A percentile compares a stretch with the other conserved stretches of the same genome.
phyloP scores from a whole-genome alignment of 2,888 invertebrate species.

The Lasioglossum lativentre region DNA sequence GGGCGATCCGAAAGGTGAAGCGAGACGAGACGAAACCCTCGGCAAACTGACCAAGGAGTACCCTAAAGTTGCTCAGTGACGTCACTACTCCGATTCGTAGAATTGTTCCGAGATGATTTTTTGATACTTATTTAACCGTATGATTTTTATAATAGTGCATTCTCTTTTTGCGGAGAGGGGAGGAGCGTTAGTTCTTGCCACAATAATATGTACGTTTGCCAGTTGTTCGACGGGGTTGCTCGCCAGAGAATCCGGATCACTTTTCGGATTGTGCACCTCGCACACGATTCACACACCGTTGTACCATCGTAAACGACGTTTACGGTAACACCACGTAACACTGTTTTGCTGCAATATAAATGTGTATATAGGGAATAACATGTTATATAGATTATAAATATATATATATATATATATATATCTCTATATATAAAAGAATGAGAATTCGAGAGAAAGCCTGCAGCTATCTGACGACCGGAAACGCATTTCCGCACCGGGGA shows the following conservation, averaged over 20 bases:
- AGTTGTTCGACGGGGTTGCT: conserved; percentile 63
- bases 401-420: conserved; percentile 71
- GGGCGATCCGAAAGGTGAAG: conserved; percentile 2
- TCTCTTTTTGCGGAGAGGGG: background rate
- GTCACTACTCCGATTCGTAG: conserved; percentile 30
- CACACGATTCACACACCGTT: conserved; percentile 50
- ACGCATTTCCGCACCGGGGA: conserved; percentile 77
- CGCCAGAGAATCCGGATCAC: conserved; percentile 27
- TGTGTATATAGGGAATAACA: conserved; percentile 83
- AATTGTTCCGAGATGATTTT: conserved; percentile 49
- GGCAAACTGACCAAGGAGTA: background rate
- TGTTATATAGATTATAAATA: conserved; percentile 79
- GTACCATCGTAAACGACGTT: conserved; percentile 52
- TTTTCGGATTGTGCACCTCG: conserved; percentile 49
- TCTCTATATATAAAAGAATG: conserved; percentile 75
- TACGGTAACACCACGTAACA: conserved; percentile 66
- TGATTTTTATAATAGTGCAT: conserved; percentile 51
- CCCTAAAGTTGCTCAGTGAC: background rate
- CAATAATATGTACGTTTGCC: background rate
- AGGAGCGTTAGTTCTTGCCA: background rate
- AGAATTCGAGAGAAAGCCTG: conserved; percentile 75
- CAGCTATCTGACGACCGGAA: conserved; percentile 68
- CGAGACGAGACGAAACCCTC: background rate
- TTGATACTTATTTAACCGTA: conserved; percentile 43
- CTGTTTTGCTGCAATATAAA: conserved; percentile 83